Conservation (phyloP, 2,797 vertebrate genomes). For the Sciaenops ocellatus region DNA sequence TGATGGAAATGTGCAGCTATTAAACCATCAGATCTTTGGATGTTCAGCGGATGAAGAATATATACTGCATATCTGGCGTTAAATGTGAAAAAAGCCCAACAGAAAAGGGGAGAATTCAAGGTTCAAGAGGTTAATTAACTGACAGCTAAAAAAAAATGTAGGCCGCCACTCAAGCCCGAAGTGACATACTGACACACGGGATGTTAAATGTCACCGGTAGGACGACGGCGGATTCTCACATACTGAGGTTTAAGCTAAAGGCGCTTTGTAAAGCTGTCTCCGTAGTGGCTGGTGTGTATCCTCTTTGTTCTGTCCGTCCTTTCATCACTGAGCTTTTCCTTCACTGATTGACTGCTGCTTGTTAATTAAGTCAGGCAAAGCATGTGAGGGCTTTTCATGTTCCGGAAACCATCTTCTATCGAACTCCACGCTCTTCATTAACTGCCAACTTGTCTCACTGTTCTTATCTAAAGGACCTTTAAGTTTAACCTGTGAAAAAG, state of each 20-base stretch:
- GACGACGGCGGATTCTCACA: slow-evolving; percentile 20
- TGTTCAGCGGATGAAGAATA: background rate
- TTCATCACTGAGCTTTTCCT: slow-evolving; percentile 23
- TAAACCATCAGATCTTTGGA: background rate
- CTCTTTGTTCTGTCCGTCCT: slow-evolving; percentile 27
- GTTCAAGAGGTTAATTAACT: slow-evolving; percentile 52
- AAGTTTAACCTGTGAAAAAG: slow-evolving; percentile 22
- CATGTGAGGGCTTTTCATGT: slow-evolving; percentile 48
- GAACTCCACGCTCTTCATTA: slow-evolving; percentile 35
- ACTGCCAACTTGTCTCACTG: slow-evolving; percentile 22
- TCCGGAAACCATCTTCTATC: slow-evolving; percentile 32
- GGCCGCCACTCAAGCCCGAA: slow-evolving; percentile 26
- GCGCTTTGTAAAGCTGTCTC: slow-evolving; percentile 7
- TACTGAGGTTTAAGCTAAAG: slow-evolving; percentile 16
- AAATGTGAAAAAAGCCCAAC: background rate
- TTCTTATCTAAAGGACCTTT: slow-evolving; percentile 18
- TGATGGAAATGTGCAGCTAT: background rate
- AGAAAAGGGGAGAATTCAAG: background rate
- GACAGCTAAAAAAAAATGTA: slow-evolving; percentile 19
- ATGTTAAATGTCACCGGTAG: slow-evolving; percentile 20
- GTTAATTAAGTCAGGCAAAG: slow-evolving; percentile 32
- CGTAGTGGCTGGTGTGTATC: background rate
- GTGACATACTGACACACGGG: slow-evolving; percentile 17
- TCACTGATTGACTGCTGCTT: slow-evolving; percentile 44
- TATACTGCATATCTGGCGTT: background rate